A percentile compares a stretch with the other conserved stretches of the same genome.
Conservation (phyloP, 2,797 vertebrate species). For the Micromesistius poutassou region DNA sequence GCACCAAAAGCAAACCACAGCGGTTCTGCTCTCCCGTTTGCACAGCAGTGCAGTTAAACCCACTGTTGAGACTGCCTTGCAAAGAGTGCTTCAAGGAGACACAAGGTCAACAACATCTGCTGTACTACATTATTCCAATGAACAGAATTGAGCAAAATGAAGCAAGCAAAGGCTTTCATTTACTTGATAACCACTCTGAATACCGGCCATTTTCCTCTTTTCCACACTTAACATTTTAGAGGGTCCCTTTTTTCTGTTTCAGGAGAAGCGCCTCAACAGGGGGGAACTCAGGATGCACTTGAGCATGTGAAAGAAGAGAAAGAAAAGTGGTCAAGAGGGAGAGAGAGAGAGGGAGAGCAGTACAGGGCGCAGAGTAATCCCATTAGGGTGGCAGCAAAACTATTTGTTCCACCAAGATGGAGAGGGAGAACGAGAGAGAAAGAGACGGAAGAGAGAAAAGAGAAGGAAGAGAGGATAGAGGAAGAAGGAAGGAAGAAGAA, state of each 20-base stretch:
- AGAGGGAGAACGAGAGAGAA: background rate
- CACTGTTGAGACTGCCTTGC: background rate
- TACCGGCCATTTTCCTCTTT: background rate
- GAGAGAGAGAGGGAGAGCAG: conserved; percentile 22
- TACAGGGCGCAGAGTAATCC: conserved; percentile 53
- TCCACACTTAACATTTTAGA: background rate
- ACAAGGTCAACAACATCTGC: background rate
- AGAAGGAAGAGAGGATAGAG: background rate
- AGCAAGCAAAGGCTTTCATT: background rate
- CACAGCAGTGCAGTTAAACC: background rate
- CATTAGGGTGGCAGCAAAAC: conserved; percentile 56
- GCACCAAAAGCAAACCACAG: conserved; percentile 7
- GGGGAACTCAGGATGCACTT: conserved; percentile 39
- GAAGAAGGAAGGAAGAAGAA: background rate
- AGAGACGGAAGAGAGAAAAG: background rate
- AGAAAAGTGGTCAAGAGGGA: conserved; percentile 23
- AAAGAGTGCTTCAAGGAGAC: background rate
- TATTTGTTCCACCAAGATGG: conserved; percentile 60
- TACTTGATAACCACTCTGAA: background rate
- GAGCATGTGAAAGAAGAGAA: conserved; percentile 34
- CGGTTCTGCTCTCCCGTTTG: background rate
- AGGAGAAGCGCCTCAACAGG: conserved; percentile 18
- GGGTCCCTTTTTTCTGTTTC: conserved; percentile 8
- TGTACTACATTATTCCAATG: background rate
- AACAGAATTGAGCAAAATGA: background rate